Percentiles rank a stretch among this genome's conserved stretches.
phyloP scores from a whole-genome alignment of 2,113 vertebrate genomes.

The Zosterops hypoxanthus region DNA sequence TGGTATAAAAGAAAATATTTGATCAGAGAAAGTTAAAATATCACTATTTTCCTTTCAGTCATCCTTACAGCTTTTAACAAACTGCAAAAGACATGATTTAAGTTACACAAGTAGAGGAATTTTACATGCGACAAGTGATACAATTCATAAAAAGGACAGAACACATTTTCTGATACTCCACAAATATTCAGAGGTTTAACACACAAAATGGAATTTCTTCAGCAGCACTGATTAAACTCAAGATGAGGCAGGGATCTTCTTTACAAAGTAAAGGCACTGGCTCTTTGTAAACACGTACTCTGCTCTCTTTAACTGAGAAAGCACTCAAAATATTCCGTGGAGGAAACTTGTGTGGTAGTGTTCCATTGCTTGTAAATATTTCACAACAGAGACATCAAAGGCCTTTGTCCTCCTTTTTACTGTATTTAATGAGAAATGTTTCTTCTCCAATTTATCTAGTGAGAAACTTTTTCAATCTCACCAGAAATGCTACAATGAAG shows the following conservation, averaged over 20 bases:
- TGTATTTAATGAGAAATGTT: not conserved
- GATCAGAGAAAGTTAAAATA: not conserved
- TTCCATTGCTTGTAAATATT: not conserved
- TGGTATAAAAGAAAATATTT: not conserved
- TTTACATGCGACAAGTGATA: not conserved
- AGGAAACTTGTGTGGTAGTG: not conserved
- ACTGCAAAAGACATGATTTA: not conserved
- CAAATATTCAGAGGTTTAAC: slow-evolving; percentile 32
- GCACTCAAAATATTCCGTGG: not conserved
- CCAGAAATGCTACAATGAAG: not conserved
- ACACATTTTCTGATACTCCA: slow-evolving; percentile 1
- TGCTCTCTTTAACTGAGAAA: slow-evolving; percentile 48
- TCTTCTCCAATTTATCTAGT: not conserved
- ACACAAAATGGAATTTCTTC: slow-evolving; percentile 24
- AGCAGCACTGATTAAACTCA: slow-evolving; percentile 55
- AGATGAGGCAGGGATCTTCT: slow-evolving; percentile 56
- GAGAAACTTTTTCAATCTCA: not conserved
- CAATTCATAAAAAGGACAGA: not conserved
- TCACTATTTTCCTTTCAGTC: not conserved
- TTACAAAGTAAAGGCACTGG: slow-evolving; percentile 66
- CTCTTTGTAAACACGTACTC: slow-evolving; percentile 60
- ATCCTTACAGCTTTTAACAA: not conserved
- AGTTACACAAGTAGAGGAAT: not conserved
- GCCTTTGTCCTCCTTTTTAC: not conserved
- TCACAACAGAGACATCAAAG: not conserved